A percentile compares a stretch with the other conserved stretches of the same genome.
phyloP scores from a whole-genome alignment of 1,140 invertebrate species.

The Drosophila kikkawai region DNA sequence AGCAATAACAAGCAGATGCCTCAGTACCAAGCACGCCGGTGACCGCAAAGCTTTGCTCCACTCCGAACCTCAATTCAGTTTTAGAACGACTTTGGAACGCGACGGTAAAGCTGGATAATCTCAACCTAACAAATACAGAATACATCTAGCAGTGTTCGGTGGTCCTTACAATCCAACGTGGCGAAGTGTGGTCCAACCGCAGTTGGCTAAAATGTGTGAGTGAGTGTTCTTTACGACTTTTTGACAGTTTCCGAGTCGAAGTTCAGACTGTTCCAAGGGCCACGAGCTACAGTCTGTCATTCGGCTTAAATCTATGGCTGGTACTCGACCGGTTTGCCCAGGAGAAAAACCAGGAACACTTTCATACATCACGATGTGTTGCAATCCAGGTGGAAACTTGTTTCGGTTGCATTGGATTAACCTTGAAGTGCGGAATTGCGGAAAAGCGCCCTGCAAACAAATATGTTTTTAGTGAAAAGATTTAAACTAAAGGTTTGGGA shows the following conservation, averaged over 20 bases:
- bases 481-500: not conserved
- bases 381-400: slow-evolving; percentile 20
- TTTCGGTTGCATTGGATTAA: slow-evolving; percentile 5
- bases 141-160: not conserved
- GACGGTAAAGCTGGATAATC: slow-evolving; percentile 2
- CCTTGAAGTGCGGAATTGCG: not conserved
- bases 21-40: slow-evolving; percentile 20
- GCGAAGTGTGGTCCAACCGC: slow-evolving; percentile 1
- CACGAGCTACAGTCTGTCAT: too few relatives aligned
- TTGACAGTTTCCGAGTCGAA: slow-evolving; percentile 2
- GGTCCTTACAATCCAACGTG: not conserved
- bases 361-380: slow-evolving; percentile 25
- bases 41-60: slow-evolving; percentile 23
- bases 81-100: slow-evolving; percentile 32
- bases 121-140: not conserved
- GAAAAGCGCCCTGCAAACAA: not conserved
- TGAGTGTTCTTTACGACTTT: slow-evolving; percentile 9
- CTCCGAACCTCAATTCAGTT: slow-evolving; percentile 48
- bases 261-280: not conserved
- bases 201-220: slow-evolving; percentile 13
- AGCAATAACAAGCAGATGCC: slow-evolving; percentile 61
- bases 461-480: not conserved
- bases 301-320: not conserved
- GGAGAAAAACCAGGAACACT: slow-evolving; percentile 12
- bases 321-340: slow-evolving; percentile 26